Conservation (phyloP, 2,113 vertebrate species). For the Hyla sarda region DNA sequence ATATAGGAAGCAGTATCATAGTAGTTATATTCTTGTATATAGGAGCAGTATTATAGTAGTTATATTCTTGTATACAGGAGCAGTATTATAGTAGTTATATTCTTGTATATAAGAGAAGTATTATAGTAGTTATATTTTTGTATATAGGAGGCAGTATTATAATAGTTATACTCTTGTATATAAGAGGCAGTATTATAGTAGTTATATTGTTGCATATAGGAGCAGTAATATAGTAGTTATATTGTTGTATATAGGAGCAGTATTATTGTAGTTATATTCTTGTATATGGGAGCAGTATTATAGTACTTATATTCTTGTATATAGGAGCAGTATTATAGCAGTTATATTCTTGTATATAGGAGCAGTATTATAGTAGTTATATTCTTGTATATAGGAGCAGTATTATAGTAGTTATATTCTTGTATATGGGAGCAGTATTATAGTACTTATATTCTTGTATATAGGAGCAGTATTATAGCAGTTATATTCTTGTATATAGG, state of each 20-base stretch:
- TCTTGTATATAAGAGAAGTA: too few relatives aligned
- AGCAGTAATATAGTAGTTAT: not conserved
- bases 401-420: conserved; percentile 6
- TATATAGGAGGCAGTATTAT: too few relatives aligned
- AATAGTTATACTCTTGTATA: too few relatives aligned
- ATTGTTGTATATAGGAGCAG: not conserved
- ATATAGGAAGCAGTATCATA: not conserved
- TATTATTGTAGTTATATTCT: too few relatives aligned
- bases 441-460: conserved; percentile 4
- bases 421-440: not conserved
- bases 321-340: not conserved
- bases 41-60: not conserved
- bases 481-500: conserved; percentile 10
- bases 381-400: too few relatives aligned
- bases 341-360: not conserved
- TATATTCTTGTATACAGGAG: too few relatives aligned
- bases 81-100: too few relatives aligned
- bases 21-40: conserved; percentile 15
- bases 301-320: not conserved
- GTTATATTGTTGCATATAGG: conserved; percentile 1
- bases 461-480: not conserved
- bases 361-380: not conserved
- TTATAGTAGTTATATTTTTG: too few relatives aligned
- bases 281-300: not conserved
- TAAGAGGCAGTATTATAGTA: not conserved